These are phyloP conservation scores for Aulostomus chinensis DNA, from an alignment of 2,797 vertebrate genomes.

Conservation along the genomic window DNA sequence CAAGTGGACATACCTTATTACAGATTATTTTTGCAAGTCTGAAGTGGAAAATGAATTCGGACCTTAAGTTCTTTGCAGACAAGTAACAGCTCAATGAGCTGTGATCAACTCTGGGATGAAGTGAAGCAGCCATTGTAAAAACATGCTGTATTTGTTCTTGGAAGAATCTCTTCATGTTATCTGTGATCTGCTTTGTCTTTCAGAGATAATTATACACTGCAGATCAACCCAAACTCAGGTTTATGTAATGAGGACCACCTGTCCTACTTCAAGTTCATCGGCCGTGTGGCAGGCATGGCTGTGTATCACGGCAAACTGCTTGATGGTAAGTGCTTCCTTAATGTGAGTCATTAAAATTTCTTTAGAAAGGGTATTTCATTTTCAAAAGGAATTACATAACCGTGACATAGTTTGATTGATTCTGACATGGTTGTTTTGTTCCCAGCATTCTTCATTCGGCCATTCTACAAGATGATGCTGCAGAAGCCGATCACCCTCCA, in stretches of 20 bases:
- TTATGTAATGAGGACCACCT: constrained; percentile 98
- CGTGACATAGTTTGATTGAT: constrained; percentile 9
- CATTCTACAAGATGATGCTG: constrained; percentile 99
- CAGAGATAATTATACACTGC: constrained; percentile 98
- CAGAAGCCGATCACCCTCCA: constrained; percentile 93
- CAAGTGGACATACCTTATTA: not conserved
- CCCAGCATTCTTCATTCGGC: constrained; percentile 96
- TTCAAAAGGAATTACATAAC: not conserved
- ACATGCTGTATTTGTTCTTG: not conserved
- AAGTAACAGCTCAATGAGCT: not conserved
- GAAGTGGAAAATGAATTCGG: not conserved
- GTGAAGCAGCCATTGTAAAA: not conserved
- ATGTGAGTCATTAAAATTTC: not conserved
- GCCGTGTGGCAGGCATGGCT: constrained; percentile 97
- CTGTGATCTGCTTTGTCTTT: constrained; percentile 23
- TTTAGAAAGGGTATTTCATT: not conserved
- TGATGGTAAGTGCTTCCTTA: constrained; percentile 82
- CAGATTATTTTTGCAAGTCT: not conserved
- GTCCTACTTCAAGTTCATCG: constrained; percentile 98
- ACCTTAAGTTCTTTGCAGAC: not conserved
- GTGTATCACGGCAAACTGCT: constrained; percentile 96
- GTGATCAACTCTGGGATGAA: not conserved
- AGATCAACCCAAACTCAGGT: constrained; percentile 97
- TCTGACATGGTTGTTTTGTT: constrained; percentile 16
- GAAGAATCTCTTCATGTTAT: not conserved